Base-by-base conservation (phyloP, 1,140 invertebrate genomes). In the Panagrolaimus sp. region DNA sequence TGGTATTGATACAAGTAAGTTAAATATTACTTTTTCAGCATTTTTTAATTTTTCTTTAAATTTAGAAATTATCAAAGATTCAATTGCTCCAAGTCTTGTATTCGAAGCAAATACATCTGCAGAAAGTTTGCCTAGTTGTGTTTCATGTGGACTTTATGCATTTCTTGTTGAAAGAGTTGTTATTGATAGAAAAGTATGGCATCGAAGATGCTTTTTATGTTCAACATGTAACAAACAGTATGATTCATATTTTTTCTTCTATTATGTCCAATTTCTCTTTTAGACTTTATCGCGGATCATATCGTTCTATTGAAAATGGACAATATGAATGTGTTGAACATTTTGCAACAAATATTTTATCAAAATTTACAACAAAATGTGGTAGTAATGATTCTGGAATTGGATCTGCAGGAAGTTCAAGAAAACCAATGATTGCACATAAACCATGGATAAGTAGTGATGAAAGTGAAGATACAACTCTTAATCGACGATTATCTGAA, bases 1-100 rank as follows among this genome's bases (percentile, higher is more conserved):
- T 25, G 51, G 51, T 27, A 57, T 57, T 20, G 51, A 57, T 57
- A 20, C 51, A 57, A 57, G 51, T 57, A 57, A 27, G 51, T 38
- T 4, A 38, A n/a, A n/a, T n/a, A 20, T 57, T 57, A 57, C 11
- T 57, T 57, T 0, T 16, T 14, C 16, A 14, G 9, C 11, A 4
- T 57, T 27, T 57, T 20, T 57, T 25, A 25, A 57, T 57, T 20
- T 11, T 27, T n/a, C n/a, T 20, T 57, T 57, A 27, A 25, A 25
- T 57, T n/a, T 27, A 57, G 51, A 57, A 27, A 57, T 57, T n/a
- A 57, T 57, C 51, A 13, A 16, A 27, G 51, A 57, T 27, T 57
- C 51, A 2, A 16, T 16, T 11, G 51, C 51, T 20, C 51, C 51
- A 11, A 57, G 20, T 25, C 51, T 57, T 5, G 20, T 57, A 20